Base-by-base conservation (phyloP, 2,888 invertebrate species). In the Apamea sordens region DNA sequence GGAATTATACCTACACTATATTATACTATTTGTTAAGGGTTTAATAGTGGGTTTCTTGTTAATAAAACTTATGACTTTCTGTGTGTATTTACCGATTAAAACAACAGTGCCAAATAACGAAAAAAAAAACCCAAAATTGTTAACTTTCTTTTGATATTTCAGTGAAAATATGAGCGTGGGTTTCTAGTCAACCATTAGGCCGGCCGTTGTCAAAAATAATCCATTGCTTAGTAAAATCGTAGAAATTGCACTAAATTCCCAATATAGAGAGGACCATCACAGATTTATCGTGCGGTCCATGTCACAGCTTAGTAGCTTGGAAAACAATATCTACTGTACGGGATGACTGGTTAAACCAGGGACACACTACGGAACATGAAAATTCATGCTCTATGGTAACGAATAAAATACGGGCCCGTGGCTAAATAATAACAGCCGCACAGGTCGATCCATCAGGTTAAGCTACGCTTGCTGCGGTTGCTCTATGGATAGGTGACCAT, bases 241-340 rank as follows among this genome's bases (percentile, higher is more conserved):
- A 71, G 47, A 72, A 83, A 65, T 67, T 68, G 18, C 36, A 76
- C 50, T 78, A 15, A 61, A 41, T 32, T 47, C 69, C 41, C 18
- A 67, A 32, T 74, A 68, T 50, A 73, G 56, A 36, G 79, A 50
- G 76, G 41, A 72, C 81, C 44, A 80, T 76, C 71, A 70, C 61
- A 71, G 80, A 86, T 81, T 87, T 87, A 87, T 87, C 47, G 76
- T 70, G 76, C 56, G 77, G 83, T 79, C 74, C 24, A 73, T 65
- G 63, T 71, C 79, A 85, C 64, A 71, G 79, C 56, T 75, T 76
- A 76, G 47, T 77, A 61, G 70, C 5, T 56, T 65, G 80, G 83
- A 87, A 85, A 85, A 85, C 69, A 76, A 80, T 83, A 74, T 79
- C 71, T 77, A 76, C 72, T 64, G 59, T n/a, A n/a, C 11, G 21